These are phyloP conservation scores for Crambe crambe DNA, from an alignment of 37 sponge, comb jelly and placozoan genomes.

Conservation along the genomic window DNA sequence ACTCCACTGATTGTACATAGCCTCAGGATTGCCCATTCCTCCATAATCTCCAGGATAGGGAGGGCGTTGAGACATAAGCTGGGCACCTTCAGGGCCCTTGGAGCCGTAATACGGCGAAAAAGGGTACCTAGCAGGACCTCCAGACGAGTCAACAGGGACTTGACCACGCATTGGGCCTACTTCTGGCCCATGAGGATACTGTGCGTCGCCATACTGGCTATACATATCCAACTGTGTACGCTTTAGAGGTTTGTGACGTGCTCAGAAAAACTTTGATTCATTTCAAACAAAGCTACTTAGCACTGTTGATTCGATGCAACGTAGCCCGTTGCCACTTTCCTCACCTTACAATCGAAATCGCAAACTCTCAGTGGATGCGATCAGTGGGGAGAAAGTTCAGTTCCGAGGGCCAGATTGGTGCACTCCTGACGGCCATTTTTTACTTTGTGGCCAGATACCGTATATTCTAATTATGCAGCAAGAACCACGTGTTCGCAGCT, in stretches of 20 bases:
- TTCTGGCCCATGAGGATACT: slow-evolving; percentile 25
- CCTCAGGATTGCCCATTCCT: slow-evolving; percentile 22
- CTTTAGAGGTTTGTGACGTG: background rate
- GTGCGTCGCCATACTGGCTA: slow-evolving; percentile 47
- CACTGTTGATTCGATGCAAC: background rate
- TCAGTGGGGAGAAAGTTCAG: background rate
- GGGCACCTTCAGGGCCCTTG: slow-evolving; percentile 38
- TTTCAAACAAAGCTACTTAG: slow-evolving; percentile 33
- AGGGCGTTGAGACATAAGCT: background rate
- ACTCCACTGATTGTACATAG: slow-evolving; percentile 31
- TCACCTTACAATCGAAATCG: background rate
- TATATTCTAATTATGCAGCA: slow-evolving; percentile 53
- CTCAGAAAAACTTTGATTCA: slow-evolving; percentile 27
- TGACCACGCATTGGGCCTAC: slow-evolving; percentile 23
- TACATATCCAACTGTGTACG: slow-evolving; percentile 24
- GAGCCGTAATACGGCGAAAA: slow-evolving; percentile 27
- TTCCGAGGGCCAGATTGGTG: slow-evolving; percentile 18
- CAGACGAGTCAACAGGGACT: slow-evolving; percentile 18
- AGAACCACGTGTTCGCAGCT: slow-evolving; percentile 7
- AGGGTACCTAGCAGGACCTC: slow-evolving; percentile 21
- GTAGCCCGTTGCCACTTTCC: background rate
- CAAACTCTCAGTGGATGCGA: background rate
- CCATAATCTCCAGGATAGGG: slow-evolving; percentile 32
- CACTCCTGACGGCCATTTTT: slow-evolving; percentile 37
- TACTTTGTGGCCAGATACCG: slow-evolving; percentile 70